Base-by-base conservation (phyloP, 2,888 invertebrate genomes). In the Cephonodes hylas region DNA sequence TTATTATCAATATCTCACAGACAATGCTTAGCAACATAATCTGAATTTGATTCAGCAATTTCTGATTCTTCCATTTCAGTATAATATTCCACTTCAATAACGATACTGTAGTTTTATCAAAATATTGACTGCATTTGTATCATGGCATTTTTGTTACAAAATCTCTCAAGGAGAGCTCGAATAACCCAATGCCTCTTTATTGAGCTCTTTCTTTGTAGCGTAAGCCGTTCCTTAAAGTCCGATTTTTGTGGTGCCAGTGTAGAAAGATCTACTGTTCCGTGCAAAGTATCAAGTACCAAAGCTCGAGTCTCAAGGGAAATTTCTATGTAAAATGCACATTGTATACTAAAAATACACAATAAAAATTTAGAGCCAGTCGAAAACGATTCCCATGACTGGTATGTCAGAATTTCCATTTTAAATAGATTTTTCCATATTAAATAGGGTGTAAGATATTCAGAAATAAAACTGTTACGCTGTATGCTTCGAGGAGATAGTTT, bases 221-320 rank as follows among this genome's bases (percentile, higher is more conserved):
- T 53, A 31, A 53, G 53, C 18, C 18, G 18, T 18, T 31, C 31
- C 53, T 48, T 10, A 31, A 31, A 53, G 18, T 31, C 18, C 20
- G 18, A 18, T 8, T 27, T 53, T 53, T 31, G 31, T 53, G 18
- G 27, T 27, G 20, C 18, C 31, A 31, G 18, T 18, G 18, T 31
- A 18, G 10, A 53, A 18, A 53, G 31, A 31, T 53, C 15, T 31
- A 20, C 8, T 5, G 6, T 27, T 53, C 15, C 48, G 27, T 10
- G 27, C 18, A 53, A 53, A 18, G 31, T 53, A 53, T 53, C 53
- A 31, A 53, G 31, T 53, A 3, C 8, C 15, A 18, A 31, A 53
- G 53, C 53, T 53, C 5, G 42, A 53, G 18, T 53, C 53, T 27
- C 53, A 10, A 7, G 53, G 53, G 53, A 53, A 53, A 53, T 38